These are phyloP conservation scores for Ladona fulva DNA, from an alignment of 1,140 invertebrate genomes.

Conservation along the genomic window DNA sequence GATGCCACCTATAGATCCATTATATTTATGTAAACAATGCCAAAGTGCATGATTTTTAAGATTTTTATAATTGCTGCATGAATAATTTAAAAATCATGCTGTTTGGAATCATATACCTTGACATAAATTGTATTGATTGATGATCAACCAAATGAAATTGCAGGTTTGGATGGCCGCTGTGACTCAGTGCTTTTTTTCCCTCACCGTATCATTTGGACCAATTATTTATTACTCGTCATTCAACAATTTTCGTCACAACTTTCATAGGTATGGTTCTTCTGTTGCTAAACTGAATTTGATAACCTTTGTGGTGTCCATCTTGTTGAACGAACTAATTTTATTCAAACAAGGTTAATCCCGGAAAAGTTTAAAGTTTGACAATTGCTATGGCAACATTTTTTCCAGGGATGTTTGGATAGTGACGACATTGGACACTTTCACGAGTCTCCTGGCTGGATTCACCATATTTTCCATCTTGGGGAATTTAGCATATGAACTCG, in stretches of 20 bases:
- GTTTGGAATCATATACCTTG: too few relatives aligned
- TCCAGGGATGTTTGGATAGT: constrained; percentile 42
- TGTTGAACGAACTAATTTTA: too few relatives aligned
- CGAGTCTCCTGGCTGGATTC: constrained; percentile 43
- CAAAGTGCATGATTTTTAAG: too few relatives aligned
- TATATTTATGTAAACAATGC: too few relatives aligned
- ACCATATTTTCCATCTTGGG: constrained; percentile 44
- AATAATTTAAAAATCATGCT: too few relatives aligned
- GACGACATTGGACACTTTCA: constrained; percentile 41
- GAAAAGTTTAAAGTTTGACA: background rate
- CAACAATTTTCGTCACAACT: constrained; percentile 44
- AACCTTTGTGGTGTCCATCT: too few relatives aligned
- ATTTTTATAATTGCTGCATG: too few relatives aligned
- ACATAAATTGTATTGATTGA: too few relatives aligned
- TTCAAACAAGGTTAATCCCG: too few relatives aligned
- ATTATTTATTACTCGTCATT: constrained; percentile 45
- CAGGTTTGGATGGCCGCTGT: constrained; percentile 45
- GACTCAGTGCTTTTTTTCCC: constrained; percentile 45
- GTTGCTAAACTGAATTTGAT: too few relatives aligned
- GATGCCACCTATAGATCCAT: too few relatives aligned
- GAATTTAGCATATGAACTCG: constrained; percentile 30
- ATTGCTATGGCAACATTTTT: background rate
- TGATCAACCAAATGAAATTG: background rate
- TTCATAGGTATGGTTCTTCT: constrained; percentile 36
- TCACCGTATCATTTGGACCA: constrained; percentile 41